A percentile compares a stretch with the other conserved stretches of the same genome.
Evolutionary conservation across 2,888 invertebrate genomes (phyloP).

Genomic region (Drosophila longiperda): DNA sequence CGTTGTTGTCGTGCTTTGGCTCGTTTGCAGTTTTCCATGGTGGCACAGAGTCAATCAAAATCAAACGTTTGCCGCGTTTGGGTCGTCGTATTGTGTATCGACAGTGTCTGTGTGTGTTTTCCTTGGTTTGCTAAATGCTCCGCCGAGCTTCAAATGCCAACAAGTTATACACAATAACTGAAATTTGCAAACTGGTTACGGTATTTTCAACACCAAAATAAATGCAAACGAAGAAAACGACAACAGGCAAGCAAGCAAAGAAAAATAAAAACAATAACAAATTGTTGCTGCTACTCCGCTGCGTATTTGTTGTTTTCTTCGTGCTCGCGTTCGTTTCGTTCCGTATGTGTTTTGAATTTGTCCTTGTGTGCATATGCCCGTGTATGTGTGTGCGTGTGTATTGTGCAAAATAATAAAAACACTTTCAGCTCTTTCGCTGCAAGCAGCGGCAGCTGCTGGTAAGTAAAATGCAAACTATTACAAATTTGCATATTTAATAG

Average conservation of each 20-base stretch:
- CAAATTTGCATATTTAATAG: conserved; percentile 33
- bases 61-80: conserved; percentile 78
- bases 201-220: conserved; percentile 45
- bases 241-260: conserved; percentile 25
- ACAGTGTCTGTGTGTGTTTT: conserved; percentile 24
- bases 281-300: conserved; percentile 50
- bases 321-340: conserved; percentile 38
- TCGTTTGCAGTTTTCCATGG: conserved; percentile 75
- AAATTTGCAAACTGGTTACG: conserved; percentile 58
- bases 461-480: conserved; percentile 36
- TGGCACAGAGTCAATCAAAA: conserved; percentile 76
- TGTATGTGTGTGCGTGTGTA: conserved; percentile 4
- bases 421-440: conserved; percentile 33
- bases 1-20: conserved; percentile 34
- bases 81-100: conserved; percentile 57
- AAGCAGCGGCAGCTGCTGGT: conserved; percentile 47
- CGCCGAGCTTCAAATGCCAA: conserved; percentile 44
- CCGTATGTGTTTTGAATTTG: conserved; percentile 31
- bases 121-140: conserved; percentile 26
- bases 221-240: conserved; percentile 18
- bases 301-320: conserved; percentile 45
- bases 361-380: conserved; percentile 17
- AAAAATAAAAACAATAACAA: conserved; percentile 52
- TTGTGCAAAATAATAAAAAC: conserved; percentile 48
- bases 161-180: conserved; percentile 41